Evolutionary conservation across 2,113 vertebrate species (phyloP).

Genomic region (Reinhardtius hippoglossoides): DNA sequence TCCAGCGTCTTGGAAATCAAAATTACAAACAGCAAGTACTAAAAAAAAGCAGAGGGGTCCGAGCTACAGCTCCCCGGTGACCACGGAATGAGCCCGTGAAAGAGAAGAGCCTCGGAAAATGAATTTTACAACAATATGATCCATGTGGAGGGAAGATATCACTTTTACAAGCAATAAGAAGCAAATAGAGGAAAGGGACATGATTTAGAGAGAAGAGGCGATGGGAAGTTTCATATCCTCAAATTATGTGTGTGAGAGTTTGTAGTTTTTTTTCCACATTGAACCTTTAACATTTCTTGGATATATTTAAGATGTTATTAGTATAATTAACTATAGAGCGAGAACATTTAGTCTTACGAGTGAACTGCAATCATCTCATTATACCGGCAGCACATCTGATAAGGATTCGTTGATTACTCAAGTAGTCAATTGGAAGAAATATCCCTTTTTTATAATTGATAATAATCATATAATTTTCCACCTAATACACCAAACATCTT

Average conservation of each 20-base stretch:
- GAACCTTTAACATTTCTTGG: background rate
- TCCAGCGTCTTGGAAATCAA: background rate
- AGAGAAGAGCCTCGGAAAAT: background rate
- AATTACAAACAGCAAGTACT: background rate
- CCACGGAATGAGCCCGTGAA: background rate
- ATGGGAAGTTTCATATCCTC: background rate
- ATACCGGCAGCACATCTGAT: background rate
- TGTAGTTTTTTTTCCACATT: background rate
- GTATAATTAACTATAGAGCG: background rate
- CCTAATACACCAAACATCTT: background rate
- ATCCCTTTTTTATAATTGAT: too few relatives aligned
- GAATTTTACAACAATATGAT: background rate
- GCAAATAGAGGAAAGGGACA: background rate
- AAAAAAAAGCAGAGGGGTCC: background rate
- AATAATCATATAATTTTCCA: background rate
- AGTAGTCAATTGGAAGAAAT: background rate
- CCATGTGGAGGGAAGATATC: background rate
- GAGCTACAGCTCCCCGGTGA: background rate
- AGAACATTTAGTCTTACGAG: background rate
- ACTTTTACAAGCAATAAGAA: conserved; percentile 3
- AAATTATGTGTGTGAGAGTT: background rate
- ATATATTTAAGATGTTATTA: background rate
- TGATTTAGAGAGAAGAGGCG: background rate
- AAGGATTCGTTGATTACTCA: background rate
- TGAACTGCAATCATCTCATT: background rate